phyloP scores from a whole-genome alignment of 2,113 vertebrate genomes.

The Rhinopithecus roxellana region DNA sequence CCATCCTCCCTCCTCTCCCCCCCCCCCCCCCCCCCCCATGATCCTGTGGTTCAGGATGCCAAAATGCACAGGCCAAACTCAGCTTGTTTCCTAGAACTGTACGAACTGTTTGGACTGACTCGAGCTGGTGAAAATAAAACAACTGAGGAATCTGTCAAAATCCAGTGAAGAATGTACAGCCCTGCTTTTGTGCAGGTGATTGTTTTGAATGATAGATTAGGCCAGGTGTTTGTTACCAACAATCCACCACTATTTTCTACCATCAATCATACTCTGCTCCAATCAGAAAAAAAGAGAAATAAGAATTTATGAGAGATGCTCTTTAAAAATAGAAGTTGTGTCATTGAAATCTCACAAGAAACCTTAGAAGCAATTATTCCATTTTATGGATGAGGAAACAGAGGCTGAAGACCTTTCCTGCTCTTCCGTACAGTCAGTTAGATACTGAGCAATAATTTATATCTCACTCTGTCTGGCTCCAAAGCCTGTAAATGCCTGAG shows the following conservation, averaged over 20 bases:
- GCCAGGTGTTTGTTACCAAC: background rate
- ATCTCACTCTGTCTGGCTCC: background rate
- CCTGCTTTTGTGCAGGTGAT: background rate
- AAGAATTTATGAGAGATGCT: background rate
- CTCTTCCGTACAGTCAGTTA: background rate
- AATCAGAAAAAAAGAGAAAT: background rate
- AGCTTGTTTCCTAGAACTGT: conserved; percentile 55
- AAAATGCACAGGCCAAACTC: conserved; percentile 44
- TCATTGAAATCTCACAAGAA: background rate
- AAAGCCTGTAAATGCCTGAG: background rate
- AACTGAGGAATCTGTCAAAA: background rate
- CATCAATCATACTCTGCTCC: background rate
- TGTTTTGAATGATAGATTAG: background rate
- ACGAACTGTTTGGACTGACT: conserved; percentile 36
- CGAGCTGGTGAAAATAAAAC: conserved; percentile 17
- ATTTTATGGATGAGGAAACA: background rate
- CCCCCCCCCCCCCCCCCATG: background rate
- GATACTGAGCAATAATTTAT: background rate
- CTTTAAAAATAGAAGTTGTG: background rate
- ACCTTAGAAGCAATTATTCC: background rate
- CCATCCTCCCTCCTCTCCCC: conserved; percentile 35
- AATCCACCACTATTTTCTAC: background rate
- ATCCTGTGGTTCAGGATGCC: conserved; percentile 43
- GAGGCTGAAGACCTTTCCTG: background rate
- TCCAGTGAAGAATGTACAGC: background rate